Conservation (phyloP, 2,113 vertebrate genomes). For the Dinomys branickii region DNA sequence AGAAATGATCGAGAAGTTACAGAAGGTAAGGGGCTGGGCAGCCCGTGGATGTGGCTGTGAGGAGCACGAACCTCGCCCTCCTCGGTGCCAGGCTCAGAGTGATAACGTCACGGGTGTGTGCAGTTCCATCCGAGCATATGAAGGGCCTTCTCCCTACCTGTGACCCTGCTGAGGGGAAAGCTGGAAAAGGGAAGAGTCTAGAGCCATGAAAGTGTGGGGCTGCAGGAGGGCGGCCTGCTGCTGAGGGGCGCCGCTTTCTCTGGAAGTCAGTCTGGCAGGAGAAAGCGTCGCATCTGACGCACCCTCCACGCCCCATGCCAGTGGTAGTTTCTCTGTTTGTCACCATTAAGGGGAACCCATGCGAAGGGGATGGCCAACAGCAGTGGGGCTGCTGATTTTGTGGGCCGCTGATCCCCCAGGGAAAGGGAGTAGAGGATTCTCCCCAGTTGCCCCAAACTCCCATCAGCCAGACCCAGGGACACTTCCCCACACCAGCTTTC, state of each 20-base stretch:
- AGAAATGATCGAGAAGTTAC: slow-evolving; percentile 97
- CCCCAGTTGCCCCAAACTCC: background rate
- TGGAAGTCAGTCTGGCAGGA: background rate
- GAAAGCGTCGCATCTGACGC: background rate
- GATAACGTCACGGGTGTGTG: background rate
- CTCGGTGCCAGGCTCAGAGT: background rate
- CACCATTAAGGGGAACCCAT: background rate
- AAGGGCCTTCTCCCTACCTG: background rate
- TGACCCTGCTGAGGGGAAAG: background rate
- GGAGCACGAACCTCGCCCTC: rapidly evolving
- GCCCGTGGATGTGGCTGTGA: rapidly evolving
- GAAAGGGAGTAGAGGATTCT: background rate
- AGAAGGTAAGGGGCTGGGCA: slow-evolving; percentile 90
- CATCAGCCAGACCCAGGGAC: background rate
- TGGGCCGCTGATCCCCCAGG: background rate
- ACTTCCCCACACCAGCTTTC: background rate
- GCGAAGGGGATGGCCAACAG: background rate
- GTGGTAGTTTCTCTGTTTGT: background rate
- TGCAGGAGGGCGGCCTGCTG: rapidly evolving
- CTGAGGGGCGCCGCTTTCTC: background rate
- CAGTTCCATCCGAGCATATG: background rate
- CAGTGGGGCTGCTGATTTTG: background rate
- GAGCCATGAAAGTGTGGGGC: background rate
- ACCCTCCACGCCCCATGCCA: background rate
- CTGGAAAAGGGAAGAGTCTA: background rate